Conservation (phyloP, 2,888 invertebrate species). For the Perdita meconis region DNA sequence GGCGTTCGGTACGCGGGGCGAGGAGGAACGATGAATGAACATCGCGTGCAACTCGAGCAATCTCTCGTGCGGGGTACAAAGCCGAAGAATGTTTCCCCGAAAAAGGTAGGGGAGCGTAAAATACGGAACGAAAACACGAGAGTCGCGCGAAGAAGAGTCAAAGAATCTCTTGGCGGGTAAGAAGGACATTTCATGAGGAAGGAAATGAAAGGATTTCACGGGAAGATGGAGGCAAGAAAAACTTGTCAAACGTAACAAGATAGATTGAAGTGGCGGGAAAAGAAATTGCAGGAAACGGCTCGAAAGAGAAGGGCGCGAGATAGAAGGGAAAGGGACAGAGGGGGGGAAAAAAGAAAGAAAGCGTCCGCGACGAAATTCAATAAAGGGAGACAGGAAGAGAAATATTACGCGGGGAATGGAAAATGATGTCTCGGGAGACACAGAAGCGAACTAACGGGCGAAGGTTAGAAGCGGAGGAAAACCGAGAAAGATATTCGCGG, state of each 20-base stretch:
- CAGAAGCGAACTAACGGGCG: neutral
- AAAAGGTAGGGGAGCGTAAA: neutral
- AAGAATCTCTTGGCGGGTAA: slow-evolving; percentile 1
- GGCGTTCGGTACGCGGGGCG: too few relatives aligned
- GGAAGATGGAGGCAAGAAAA: slow-evolving; percentile 14
- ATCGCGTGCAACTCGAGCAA: slow-evolving; percentile 5
- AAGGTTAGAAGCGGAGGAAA: neutral
- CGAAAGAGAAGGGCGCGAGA: neutral
- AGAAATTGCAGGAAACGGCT: slow-evolving; percentile 26
- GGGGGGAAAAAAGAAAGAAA: neutral
- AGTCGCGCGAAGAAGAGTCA: neutral
- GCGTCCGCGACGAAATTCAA: slow-evolving; percentile 24
- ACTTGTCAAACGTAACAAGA: slow-evolving; percentile 42
- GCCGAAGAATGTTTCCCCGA: neutral
- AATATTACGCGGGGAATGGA: slow-evolving; percentile 30
- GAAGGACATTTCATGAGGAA: neutral
- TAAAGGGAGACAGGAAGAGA: slow-evolving; percentile 30
- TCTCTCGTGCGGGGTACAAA: neutral
- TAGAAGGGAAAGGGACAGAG: neutral
- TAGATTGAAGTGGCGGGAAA: slow-evolving; percentile 31
- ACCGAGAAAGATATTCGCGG: neutral
- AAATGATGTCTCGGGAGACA: slow-evolving; percentile 17
- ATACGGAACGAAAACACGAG: neutral
- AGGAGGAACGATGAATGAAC: neutral
- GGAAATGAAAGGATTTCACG: neutral